Evolutionary conservation across 2,113 vertebrate species (phyloP), one percentile per base, ranked within the genome.

Genomic region (Callipepla squamata): DNA sequence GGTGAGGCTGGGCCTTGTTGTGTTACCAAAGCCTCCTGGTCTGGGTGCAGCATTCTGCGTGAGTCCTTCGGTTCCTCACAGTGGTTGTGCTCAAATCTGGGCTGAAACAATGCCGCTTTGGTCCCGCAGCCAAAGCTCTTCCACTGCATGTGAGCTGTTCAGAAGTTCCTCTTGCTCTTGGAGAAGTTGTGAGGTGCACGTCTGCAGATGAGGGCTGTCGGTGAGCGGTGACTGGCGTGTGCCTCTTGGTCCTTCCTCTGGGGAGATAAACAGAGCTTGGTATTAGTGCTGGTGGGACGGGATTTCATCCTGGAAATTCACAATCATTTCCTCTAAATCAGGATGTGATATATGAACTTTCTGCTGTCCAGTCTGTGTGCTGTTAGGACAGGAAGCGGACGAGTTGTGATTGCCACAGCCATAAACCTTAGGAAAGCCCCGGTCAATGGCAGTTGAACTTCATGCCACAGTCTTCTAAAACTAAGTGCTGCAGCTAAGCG

Each of bases 311-410:
- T 94, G 95, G 93, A 95, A 96, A 87, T 92, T 83, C 0, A 77
- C 74, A 80, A 74, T 94, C 65, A 95, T 89, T 96, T 96, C 91
- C 91, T 94, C 85, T 94, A 61, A 93, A 77, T 94, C 93, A 95
- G 94, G 93, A 94, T 93, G 38, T 89, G 89, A 89, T 95, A 87
- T 73, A 69, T 80, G 81, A 85, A 85, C 23, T 70, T 78, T 13
- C 6, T 91, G 72, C 78, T 85, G 38, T 69, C 0, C 2, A 78
- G 89, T 36, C 80, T 26, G 47, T 70, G 83, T 21, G 0, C 75
- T 83, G 79, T 48, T 74, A 63, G 58, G 89, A 26, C 79, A 85
- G 95, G 94, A 96, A 95, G 68, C 38, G 68, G 80, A 92, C 89
- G 91, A 1, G 16, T 61, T 92, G 89, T 75, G 83, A 61, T 94